A percentile compares a stretch with the other conserved stretches of the same genome.
phyloP scores from a whole-genome alignment of 2,888 invertebrate species.

The Meliscaeva auricollis region DNA sequence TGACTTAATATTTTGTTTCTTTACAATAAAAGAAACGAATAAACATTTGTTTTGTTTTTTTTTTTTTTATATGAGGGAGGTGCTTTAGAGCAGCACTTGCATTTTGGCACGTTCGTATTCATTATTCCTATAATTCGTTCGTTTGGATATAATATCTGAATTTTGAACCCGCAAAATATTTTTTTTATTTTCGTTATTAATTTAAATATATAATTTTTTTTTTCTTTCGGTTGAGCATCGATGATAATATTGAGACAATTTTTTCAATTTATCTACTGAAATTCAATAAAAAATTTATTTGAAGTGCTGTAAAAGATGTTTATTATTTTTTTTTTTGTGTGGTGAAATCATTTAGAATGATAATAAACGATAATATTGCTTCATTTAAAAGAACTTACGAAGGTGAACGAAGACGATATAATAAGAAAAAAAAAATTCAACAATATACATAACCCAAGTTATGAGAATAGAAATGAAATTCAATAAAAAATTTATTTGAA shows the following conservation, averaged over 20 bases:
- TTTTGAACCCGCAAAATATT: slow-evolving; percentile 18
- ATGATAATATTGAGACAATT: slow-evolving; percentile 16
- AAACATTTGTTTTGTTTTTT: background rate
- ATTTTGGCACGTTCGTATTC: slow-evolving; percentile 61
- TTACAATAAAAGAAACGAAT: slow-evolving; percentile 68
- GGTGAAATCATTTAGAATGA: too few relatives aligned
- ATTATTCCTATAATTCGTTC: too few relatives aligned
- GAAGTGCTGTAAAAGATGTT: background rate
- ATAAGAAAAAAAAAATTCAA: background rate
- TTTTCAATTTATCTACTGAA: slow-evolving; percentile 21
- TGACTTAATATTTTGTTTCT: slow-evolving; percentile 69
- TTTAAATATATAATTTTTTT: slow-evolving; percentile 7
- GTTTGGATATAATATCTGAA: slow-evolving; percentile 45
- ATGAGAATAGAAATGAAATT: background rate
- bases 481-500: slow-evolving; percentile 19
- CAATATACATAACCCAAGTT: background rate
- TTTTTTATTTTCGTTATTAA: slow-evolving; percentile 13
- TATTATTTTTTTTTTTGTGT: background rate
- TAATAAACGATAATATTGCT: too few relatives aligned
- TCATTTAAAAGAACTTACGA: background rate
- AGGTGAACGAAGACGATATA: too few relatives aligned
- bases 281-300: slow-evolving; percentile 21
- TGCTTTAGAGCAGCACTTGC: slow-evolving; percentile 37
- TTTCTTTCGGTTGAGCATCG: background rate
- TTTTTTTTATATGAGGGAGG: slow-evolving; percentile 2